Evolutionary conservation across 1,140 invertebrate genomes (phyloP).

Genomic region (Druon quercuslanigerum): DNA sequence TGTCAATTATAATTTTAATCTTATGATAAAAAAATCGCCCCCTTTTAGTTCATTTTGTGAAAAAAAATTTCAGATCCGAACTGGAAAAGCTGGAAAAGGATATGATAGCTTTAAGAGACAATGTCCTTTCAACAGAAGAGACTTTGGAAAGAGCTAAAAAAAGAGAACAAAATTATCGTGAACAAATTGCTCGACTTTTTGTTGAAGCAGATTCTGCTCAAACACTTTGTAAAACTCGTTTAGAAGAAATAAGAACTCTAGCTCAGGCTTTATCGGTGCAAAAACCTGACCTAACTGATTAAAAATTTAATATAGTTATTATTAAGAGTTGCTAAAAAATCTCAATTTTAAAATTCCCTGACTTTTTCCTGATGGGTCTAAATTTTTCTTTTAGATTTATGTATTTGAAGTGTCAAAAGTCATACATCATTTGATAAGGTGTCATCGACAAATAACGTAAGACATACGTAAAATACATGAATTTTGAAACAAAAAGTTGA

Average conservation of each 20-base stretch:
- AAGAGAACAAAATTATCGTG: conserved; percentile 62
- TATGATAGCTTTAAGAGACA: conserved; percentile 63
- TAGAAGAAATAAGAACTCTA: conserved; percentile 57
- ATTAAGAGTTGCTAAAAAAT: no score
- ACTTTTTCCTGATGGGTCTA: no score
- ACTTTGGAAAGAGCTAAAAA: conserved; percentile 60
- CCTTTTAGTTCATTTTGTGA: conserved; percentile 22
- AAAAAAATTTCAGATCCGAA: conserved; percentile 58
- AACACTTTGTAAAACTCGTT: conserved; percentile 62
- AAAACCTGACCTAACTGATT: conserved; percentile 32
- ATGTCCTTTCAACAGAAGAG: conserved; percentile 59
- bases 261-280: conserved; percentile 56
- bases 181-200: conserved; percentile 63
- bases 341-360: no score
- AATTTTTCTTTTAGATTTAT: neutral
- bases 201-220: conserved; percentile 61
- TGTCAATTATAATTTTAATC: neutral
- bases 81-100: conserved; percentile 62
- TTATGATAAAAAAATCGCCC: neutral
- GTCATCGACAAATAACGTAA: no score
- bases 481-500: no score
- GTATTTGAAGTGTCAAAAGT: no score
- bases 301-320: conserved; percentile 3
- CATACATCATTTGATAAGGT: no score
- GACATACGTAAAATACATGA: no score